phyloP scores from a whole-genome alignment of 2,113 vertebrate genomes.

The Oreocharis arfaki region DNA sequence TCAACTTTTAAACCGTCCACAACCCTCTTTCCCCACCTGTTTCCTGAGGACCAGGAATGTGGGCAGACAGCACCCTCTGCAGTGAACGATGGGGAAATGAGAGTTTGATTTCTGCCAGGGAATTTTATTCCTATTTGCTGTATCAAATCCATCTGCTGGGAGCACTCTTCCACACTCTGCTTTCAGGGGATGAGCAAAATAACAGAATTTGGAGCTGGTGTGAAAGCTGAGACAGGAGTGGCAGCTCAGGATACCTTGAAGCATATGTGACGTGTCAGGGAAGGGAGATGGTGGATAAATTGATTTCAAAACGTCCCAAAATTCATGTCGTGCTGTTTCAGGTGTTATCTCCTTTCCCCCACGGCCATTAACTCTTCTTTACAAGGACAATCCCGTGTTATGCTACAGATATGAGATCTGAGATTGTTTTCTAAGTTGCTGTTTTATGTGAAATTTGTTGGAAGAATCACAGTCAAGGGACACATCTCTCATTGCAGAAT shows the following conservation, averaged over 20 bases:
- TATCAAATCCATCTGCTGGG: neutral
- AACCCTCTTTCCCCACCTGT: neutral
- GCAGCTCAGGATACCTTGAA: neutral
- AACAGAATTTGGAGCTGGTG: neutral
- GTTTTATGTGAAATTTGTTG: neutral
- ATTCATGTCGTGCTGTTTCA: neutral
- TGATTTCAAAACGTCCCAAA: neutral
- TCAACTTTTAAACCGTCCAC: neutral
- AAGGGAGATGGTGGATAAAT: neutral
- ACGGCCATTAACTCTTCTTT: neutral
- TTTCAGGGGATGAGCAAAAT: neutral
- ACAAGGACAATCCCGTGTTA: neutral
- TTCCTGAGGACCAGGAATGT: neutral
- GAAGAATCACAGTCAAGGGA: neutral
- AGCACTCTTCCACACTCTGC: neutral
- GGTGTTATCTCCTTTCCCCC: neutral
- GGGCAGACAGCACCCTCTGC: constrained; percentile 50
- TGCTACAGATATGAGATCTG: neutral
- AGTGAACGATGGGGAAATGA: neutral
- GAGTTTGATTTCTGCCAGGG: neutral
- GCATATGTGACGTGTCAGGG: neutral
- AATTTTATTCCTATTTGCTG: neutral
- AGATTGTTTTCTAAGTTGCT: neutral
- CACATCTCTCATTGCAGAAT: neutral
- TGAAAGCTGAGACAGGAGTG: neutral